Evolutionary conservation across 2,888 invertebrate genomes (phyloP), one percentile per base, ranked within the genome.

Genomic region (Drosophila colorata): DNA sequence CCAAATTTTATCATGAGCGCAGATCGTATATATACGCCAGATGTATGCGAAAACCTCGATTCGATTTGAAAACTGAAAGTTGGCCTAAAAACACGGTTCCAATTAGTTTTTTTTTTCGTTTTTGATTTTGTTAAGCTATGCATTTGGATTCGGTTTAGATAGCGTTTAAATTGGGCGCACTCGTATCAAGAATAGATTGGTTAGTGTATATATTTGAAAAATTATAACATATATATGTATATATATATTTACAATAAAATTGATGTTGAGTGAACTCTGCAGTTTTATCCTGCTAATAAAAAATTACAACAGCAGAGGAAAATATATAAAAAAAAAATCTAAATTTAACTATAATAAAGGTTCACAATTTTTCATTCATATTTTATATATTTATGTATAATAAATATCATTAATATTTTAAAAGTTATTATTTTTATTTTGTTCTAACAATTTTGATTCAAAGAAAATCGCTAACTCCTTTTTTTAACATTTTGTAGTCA

Each of bases 41-140:
- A 52, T 73, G 52, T 60, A 66, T 70, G 78, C 74, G 66, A 69
- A 86, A 83, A 75, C 81, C 78, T 82, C 83, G 78, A 73, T 75
- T 80, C 60, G 53, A 56, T 75, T 84, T 80, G 69, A 90, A 90
- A 90, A 90, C 60, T 83, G 90, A 90, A 90, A 90, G 90, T 90
- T 90, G 90, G 89, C 90, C 90, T 83, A 88, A 90, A 90, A 90
- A 90, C 90, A 90, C 88, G 90, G 79, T 90, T 89, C 74, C 74
- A 72, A 70, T 76, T 65, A 35, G 18, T 37, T 37, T 33, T 25
- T 43, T 31, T 28, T 13, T n/a, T 40, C 2, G 18, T 5, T 18
- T 48, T 38, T 28, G 18, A 47, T 47, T 11, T 52, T 41, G 9
- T 31, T 16, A 4, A 48, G 28, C 31, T 35, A 59, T 52, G 52